A percentile compares a stretch with the other conserved stretches of the same genome.
Conservation (phyloP, 2,113 vertebrate genomes). For the Halichoeres trimaculatus region DNA sequence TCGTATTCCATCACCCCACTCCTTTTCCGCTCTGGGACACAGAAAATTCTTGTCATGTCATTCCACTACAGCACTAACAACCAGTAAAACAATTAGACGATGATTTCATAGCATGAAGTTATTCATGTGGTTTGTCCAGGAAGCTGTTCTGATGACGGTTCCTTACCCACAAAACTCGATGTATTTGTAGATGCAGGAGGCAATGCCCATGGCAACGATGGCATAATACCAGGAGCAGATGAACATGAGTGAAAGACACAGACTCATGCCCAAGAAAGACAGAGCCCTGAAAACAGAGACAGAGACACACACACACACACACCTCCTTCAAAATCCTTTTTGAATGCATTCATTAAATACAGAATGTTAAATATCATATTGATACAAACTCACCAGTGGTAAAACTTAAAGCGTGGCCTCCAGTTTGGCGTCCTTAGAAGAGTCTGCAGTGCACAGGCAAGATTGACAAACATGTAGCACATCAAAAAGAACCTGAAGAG, state of each 20-base stretch:
- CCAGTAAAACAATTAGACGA: too few relatives aligned
- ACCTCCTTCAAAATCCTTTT: too few relatives aligned
- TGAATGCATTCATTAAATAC: too few relatives aligned
- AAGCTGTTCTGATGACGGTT: background rate
- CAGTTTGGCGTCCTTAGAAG: slow-evolving; percentile 97
- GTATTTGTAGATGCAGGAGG: slow-evolving; percentile 99
- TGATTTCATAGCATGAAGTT: too few relatives aligned
- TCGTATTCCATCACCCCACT: slow-evolving; percentile 98
- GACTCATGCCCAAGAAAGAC: slow-evolving; percentile 98
- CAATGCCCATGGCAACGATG: slow-evolving; percentile 95
- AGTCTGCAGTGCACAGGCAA: slow-evolving; percentile 96
- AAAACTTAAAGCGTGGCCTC: slow-evolving; percentile 97
- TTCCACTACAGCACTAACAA: background rate
- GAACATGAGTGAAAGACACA: slow-evolving; percentile 98
- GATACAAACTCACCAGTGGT: slow-evolving; percentile 94
- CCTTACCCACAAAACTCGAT: slow-evolving; percentile 97
- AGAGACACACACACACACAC: too few relatives aligned
- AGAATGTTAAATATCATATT: too few relatives aligned
- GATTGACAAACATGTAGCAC: slow-evolving; percentile 99
- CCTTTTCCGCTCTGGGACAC: slow-evolving; percentile 93
- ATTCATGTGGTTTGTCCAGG: background rate
- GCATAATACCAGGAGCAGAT: slow-evolving; percentile 99
- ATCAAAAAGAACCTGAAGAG: slow-evolving; percentile 96
- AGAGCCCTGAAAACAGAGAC: slow-evolving; percentile 87
- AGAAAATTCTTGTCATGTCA: background rate